phyloP scores from a whole-genome alignment of 2,113 vertebrate species.

The Egretta garzetta region DNA sequence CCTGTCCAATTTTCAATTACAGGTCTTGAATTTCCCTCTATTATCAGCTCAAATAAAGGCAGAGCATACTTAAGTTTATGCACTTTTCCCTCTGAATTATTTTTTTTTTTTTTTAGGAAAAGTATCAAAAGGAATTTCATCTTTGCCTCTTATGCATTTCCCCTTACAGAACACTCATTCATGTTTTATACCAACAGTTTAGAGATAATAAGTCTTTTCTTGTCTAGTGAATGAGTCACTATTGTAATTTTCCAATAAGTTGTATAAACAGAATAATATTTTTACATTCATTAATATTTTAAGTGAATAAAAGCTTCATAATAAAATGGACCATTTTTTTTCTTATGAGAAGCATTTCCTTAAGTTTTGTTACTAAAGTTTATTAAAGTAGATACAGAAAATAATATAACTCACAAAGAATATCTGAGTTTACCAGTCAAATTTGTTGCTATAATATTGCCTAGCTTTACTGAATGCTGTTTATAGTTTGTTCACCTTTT shows the following conservation, averaged over 20 bases:
- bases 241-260: not conserved
- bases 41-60: not conserved
- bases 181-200: not conserved
- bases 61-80: not conserved
- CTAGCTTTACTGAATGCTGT: not conserved
- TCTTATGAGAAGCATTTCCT: not conserved
- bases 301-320: not conserved
- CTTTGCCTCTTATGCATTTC: not conserved
- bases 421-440: not conserved
- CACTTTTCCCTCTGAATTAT: not conserved
- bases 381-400: not conserved
- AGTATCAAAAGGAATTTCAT: not conserved
- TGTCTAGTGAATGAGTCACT: not conserved
- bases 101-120: not conserved
- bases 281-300: not conserved
- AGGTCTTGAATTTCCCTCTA: not conserved
- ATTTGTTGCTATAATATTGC: not conserved
- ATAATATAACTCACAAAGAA: not conserved
- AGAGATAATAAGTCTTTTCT: not conserved
- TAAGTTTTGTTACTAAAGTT: not conserved
- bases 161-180: not conserved
- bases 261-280: not conserved
- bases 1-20: not conserved
- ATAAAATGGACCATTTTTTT: not conserved
- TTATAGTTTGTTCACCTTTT: not conserved